phyloP scores from a whole-genome alignment of 2,797 vertebrate species.

The Paguma larvata region DNA sequence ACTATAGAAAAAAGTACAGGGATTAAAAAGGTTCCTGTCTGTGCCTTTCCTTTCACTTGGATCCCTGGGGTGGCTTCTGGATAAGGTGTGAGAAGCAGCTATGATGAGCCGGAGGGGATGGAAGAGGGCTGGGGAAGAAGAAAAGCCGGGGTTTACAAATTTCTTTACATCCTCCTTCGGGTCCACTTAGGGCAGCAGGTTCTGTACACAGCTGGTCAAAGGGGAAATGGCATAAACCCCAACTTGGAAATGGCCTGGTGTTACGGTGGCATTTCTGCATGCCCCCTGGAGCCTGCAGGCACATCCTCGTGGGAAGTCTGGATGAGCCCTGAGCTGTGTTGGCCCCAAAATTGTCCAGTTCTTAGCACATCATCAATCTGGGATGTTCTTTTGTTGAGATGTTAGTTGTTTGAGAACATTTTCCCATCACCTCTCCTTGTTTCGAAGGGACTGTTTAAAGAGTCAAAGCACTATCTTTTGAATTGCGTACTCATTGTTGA shows the following conservation, averaged over 20 bases:
- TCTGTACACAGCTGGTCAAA: neutral
- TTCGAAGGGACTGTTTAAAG: neutral
- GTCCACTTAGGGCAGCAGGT: neutral
- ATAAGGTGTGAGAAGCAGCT: neutral
- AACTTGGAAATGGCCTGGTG: neutral
- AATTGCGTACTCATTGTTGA: neutral
- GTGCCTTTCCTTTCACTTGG: neutral
- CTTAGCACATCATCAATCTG: neutral
- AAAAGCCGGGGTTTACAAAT: neutral
- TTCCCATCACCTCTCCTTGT: neutral
- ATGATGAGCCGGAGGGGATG: neutral
- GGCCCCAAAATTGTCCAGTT: neutral
- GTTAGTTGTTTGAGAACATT: neutral
- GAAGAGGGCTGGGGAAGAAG: neutral
- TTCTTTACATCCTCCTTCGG: neutral
- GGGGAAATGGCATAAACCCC: neutral
- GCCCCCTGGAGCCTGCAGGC: neutral
- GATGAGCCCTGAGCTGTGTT: neutral
- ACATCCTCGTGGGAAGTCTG: rapidly evolving
- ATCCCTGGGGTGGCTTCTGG: neutral
- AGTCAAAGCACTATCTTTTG: neutral
- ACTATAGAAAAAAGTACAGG: neutral
- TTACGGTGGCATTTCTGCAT: neutral
- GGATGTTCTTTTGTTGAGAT: neutral
- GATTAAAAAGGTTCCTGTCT: neutral